Evolutionary conservation across 2,113 vertebrate genomes (phyloP).

Genomic region (Heptranchias perlo): DNA sequence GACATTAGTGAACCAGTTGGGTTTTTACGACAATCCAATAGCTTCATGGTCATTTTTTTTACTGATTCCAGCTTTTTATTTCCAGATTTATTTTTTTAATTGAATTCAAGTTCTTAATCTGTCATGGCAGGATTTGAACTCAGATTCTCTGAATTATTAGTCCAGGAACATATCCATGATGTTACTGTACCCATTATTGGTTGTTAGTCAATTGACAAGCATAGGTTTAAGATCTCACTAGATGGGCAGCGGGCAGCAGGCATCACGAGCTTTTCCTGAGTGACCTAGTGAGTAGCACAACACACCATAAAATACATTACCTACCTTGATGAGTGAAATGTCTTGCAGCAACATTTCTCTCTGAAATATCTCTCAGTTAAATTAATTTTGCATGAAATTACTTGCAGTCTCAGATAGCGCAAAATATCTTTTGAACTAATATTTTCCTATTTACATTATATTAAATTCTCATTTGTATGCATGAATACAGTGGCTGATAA

Average conservation of each 20-base stretch:
- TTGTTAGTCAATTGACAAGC: too few relatives aligned
- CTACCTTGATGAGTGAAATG: not conserved
- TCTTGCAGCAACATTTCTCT: not conserved
- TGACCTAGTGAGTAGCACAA: not conserved
- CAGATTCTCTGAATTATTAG: too few relatives aligned
- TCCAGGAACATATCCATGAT: too few relatives aligned
- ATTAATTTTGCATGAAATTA: not conserved
- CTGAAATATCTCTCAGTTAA: not conserved
- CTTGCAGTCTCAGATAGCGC: not conserved
- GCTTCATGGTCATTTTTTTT: too few relatives aligned
- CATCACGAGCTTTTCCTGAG: not conserved
- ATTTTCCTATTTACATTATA: not conserved
- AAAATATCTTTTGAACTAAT: not conserved
- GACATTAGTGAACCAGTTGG: too few relatives aligned
- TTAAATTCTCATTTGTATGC: conserved; percentile 16
- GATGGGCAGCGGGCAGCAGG: not conserved
- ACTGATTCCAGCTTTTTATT: too few relatives aligned
- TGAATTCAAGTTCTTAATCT: too few relatives aligned
- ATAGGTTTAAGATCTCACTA: too few relatives aligned
- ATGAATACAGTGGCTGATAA: not conserved
- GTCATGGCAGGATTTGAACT: too few relatives aligned
- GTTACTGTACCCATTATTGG: too few relatives aligned
- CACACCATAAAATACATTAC: not conserved
- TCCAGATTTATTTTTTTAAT: too few relatives aligned
- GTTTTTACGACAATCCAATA: too few relatives aligned